Conservation (phyloP, 2,113 vertebrate species). For the Piprites chloris region DNA sequence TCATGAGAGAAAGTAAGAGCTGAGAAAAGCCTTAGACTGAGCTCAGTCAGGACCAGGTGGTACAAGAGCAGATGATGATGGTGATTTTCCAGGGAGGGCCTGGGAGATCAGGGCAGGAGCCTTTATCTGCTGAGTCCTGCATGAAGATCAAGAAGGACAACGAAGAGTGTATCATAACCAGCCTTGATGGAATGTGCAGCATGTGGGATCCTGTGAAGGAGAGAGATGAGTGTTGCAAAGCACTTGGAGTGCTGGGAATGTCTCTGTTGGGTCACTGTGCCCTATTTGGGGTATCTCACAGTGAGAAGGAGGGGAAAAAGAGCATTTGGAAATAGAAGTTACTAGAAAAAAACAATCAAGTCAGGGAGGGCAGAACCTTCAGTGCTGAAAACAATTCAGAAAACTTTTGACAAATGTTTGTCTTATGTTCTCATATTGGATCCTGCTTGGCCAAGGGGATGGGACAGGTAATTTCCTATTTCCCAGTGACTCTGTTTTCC, state of each 20-base stretch:
- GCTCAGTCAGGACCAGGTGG: background rate
- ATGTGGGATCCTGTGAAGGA: conserved; percentile 87
- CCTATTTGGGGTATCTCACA: background rate
- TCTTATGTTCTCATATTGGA: background rate
- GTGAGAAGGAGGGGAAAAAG: background rate
- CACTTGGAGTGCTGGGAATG: background rate
- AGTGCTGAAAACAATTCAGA: background rate
- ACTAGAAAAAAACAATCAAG: background rate
- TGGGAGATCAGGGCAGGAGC: conserved; percentile 80
- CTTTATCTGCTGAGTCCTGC: conserved; percentile 77
- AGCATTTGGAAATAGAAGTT: background rate
- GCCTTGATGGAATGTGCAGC: conserved; percentile 85
- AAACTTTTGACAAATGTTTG: background rate
- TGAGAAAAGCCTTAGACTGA: background rate
- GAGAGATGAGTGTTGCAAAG: background rate
- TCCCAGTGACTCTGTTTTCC: background rate
- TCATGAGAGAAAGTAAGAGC: background rate
- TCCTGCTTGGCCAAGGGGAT: background rate
- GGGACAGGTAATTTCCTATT: background rate
- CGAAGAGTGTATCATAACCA: conserved; percentile 82
- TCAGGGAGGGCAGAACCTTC: background rate
- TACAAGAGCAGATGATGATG: background rate
- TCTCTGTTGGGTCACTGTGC: background rate
- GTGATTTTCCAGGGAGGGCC: conserved; percentile 74
- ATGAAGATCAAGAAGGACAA: conserved; percentile 81